Base-by-base conservation (phyloP, 2,797 vertebrate species). In the Discoglossus pictus region DNA sequence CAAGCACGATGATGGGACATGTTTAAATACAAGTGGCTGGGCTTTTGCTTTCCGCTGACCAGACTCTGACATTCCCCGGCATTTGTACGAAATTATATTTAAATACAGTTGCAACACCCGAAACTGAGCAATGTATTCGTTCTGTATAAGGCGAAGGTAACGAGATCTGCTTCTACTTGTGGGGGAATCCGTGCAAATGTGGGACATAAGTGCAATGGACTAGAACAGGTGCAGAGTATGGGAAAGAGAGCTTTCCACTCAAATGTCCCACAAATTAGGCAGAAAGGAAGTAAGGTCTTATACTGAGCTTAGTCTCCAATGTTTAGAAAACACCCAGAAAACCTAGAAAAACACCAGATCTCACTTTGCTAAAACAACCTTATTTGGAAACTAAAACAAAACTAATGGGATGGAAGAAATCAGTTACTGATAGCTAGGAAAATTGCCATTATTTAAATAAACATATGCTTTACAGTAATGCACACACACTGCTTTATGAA, bases 211-310 rank as follows among this genome's bases (percentile, higher is more conserved):
- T 15, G 18, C 8, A 61, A 69, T 27, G 15, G 58, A 69, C 59
- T 48, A 42, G 16, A 54, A 70, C 67, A 70, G 67, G 67, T 70
- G 67, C 60, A 56, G 51, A 25, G 10, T 36, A 31, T 63, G 60
- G 43, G 60, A 70, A 62, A 24, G 12, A 38, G 18, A 54, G 2
- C 16, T 38, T 13, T 20, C 25, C 27, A 36, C 21, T 6, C 16
- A 54, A 40, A 16, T 24, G 15, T 24, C n/a, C 42, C 6, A 24
- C 36, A 23, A 24, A 56, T 53, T 47, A 47, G 50, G 15, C 8
- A 18, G 25, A 52, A 53, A 46, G 16, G 9, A 51, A 34, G n/a
- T 24, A 35, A 38, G 9, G 18, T 47, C 18, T 21, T 16, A 24
- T 10, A 4, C 4, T 4, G 27, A 31, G 27, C 27, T 31, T 8